Evolutionary conservation across 2,888 invertebrate genomes (phyloP), one percentile per base, ranked within the genome.

Genomic region (Drosophila paranaensis): DNA sequence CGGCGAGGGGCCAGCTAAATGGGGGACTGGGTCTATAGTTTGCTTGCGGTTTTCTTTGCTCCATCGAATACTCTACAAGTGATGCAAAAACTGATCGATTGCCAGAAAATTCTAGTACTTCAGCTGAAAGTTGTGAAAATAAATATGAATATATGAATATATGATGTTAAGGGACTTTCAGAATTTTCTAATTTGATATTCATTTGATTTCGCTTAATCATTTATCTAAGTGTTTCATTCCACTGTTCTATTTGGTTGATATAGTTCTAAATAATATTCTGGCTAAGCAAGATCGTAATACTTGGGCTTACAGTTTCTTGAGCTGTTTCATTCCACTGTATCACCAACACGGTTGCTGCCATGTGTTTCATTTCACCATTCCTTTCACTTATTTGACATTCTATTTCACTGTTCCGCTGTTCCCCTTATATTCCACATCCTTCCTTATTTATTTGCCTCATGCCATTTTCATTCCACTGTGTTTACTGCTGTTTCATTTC

Each of bases 21-120:
- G 75, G 50, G 60, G 58, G 30, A 51, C 56, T 63, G 48, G 45
- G 67, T 45, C 67, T 76, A 33, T 57, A 57, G 75, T 46, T 57
- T 58, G 60, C 57, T 50, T 60, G 63, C 48, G 60, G 48, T 33
- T 50, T 40, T 35, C 50, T 16, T 33, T 53, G 39, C 57, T 20
- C 25, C 40, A n/a, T 25, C 43, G 33, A 60, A 63, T 63, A 66
- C 48, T 25, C 66, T 66, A 37, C 39, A 25, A 60, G 14, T n/a
- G 3, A 3, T 16, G 3, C 11, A 48, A 11, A 10, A 50, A 50
- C 33, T 33, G 50, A 50, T 50, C 50, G 11, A 11, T 16, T 33
- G 16, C 2, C 14, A 6, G 6, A 11, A 3, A 50, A 11, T 33
- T 50, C 16, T 33, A 30, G n/a, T 30, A 27, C 9, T 48, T 8